These are phyloP conservation scores for Dynastes hyllus DNA, from an alignment of 2,888 invertebrate genomes.

Conservation along the genomic window DNA sequence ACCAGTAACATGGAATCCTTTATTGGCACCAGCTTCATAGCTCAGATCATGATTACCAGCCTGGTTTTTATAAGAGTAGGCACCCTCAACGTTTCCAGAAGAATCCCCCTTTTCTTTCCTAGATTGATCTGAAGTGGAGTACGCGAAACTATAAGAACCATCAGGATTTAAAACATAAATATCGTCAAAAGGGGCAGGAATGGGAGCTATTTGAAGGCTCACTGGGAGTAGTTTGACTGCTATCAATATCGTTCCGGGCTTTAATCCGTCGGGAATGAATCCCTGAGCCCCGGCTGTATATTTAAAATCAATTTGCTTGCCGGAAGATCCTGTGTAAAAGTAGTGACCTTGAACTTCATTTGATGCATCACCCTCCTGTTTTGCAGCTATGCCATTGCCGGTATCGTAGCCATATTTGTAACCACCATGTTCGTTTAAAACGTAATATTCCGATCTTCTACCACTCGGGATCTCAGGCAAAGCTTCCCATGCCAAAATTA, in stretches of 20 bases:
- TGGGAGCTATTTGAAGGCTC: slow-evolving; percentile 44
- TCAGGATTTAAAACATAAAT: no score
- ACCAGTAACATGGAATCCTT: slow-evolving; percentile 63
- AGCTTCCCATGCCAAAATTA: slow-evolving; percentile 57
- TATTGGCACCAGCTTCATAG: slow-evolving; percentile 56
- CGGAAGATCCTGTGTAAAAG: slow-evolving; percentile 61
- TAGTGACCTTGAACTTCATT: slow-evolving; percentile 66
- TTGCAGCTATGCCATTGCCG: slow-evolving; percentile 65
- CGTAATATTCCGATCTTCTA: slow-evolving; percentile 66
- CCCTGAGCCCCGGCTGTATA: slow-evolving; percentile 66
- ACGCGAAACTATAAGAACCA: slow-evolving; percentile 58
- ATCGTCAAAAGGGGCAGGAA: slow-evolving; percentile 53
- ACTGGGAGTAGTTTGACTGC: slow-evolving; percentile 64
- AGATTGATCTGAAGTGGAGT: slow-evolving; percentile 61
- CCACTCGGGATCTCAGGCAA: slow-evolving; percentile 64
- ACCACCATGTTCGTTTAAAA: slow-evolving; percentile 68
- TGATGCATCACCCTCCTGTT: slow-evolving; percentile 63
- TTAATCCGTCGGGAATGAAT: slow-evolving; percentile 61
- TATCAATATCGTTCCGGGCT: slow-evolving; percentile 60
- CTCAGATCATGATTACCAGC: slow-evolving; percentile 59
- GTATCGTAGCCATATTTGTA: slow-evolving; percentile 66
- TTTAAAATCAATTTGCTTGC: slow-evolving; percentile 61
- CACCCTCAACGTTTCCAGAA: slow-evolving; percentile 61
- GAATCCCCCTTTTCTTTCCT: slow-evolving; percentile 62
- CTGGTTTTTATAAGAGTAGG: slow-evolving; percentile 59